Evolutionary conservation across 2,113 vertebrate species (phyloP), one percentile per base, ranked within the genome.

Genomic region (Gymnobelideus leadbeateri): DNA sequence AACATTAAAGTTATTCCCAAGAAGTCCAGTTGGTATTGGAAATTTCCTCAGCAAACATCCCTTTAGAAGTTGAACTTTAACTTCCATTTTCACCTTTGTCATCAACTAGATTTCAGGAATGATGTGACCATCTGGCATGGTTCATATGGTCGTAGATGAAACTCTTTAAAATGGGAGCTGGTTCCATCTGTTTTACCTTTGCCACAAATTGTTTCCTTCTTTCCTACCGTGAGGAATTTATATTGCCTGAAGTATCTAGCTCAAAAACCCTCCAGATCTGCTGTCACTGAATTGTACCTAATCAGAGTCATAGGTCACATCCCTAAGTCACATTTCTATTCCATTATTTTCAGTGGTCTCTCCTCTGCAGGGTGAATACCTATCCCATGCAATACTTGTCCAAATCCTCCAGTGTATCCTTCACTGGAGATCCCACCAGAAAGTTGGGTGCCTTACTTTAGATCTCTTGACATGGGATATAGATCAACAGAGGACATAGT

Each of bases 211-310:
- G 19, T 43, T 84, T 84, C 68, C 68, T 43, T 84, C 68, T 43
- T 84, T 84, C 14, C 68, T 43, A 21, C 16, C 57, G 90, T 57
- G 37, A 9, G 0, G 46, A 49, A 68, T 89, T 95, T 92, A 77
- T 84, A 84, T 84, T 21, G 8, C n/a, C n/a, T 84, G 19, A n/a
- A 84, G 6, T 84, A 84, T 84, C 28, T 91, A 26, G 53, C 19
- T 43, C n/a, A 46, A 93, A 94, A 50, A 89, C 1, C 61, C 91
- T 51, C 51, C 46, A 93, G 9, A 54, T 31, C 90, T 31, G 37
- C 47, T 93, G 95, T 96, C 94, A 51, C 43, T 95, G 57, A 95
- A 55, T 95, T 96, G 51, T 89, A 19, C 93, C 31, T 92, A n/a
- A 43, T 95, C 49, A 37, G 26, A 94, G 68, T 92, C 47, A 10